Conservation (phyloP, 2,888 invertebrate genomes). For the Nephrotoma appendiculata region DNA sequence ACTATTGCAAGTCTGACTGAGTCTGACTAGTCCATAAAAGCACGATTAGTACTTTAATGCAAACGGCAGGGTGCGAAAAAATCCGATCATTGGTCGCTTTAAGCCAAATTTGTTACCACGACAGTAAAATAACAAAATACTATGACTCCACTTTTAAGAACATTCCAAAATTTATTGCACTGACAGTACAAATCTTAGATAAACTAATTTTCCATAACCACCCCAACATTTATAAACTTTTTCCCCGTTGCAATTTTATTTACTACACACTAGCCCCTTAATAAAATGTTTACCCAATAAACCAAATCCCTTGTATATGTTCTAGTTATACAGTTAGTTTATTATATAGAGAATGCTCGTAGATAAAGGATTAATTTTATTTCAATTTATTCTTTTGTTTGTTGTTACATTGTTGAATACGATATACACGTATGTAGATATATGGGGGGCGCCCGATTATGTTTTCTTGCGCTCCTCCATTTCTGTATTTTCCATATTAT, state of each 20-base stretch:
- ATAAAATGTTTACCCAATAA: background rate
- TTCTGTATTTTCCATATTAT: background rate
- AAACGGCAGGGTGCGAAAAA: too few species aligned
- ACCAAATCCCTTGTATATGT: background rate
- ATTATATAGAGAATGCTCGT: background rate
- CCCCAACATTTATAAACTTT: too few species aligned
- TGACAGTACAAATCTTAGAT: too few species aligned
- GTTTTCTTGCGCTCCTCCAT: background rate
- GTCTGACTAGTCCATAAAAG: too few species aligned
- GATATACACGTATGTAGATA: background rate
- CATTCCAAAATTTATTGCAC: too few species aligned
- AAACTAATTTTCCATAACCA: too few species aligned
- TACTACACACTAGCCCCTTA: background rate
- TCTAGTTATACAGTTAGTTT: background rate
- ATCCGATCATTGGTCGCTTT: too few species aligned
- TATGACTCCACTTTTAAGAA: too few species aligned
- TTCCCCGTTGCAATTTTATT: background rate
- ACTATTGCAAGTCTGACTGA: too few species aligned
- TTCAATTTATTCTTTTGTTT: background rate
- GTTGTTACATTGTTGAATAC: background rate
- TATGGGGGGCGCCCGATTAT: background rate
- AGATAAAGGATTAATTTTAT: background rate
- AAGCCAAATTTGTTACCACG: too few species aligned
- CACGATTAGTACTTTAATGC: too few species aligned
- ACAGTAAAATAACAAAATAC: too few species aligned